Evolutionary conservation across 2,888 invertebrate species (phyloP), one percentile per base, ranked within the genome.

Genomic region (Thereva unica): DNA sequence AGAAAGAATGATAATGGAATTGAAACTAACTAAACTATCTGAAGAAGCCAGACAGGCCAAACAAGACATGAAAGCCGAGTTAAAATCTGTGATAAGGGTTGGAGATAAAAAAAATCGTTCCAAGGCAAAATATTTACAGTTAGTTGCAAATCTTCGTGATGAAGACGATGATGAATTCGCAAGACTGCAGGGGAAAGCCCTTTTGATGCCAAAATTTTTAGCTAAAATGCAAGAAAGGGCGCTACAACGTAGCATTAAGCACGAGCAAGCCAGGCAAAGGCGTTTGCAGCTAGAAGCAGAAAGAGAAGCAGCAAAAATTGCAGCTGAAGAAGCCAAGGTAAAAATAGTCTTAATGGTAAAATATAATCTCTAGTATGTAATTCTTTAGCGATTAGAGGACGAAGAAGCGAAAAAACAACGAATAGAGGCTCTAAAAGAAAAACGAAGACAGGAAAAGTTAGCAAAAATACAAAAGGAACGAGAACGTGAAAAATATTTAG

Each of bases 171-270:
- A 76, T 9, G 76, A 77, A 52, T 71, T 76, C 35, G 73, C 75
- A 5, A 71, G 75, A 2, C 68, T 81, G 1, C 78, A 78, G 64
- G 80, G 80, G 8, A 78, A 73, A 66, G 76, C 80, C 0, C 59
- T 80, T 67, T 67, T 78, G 6, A 85, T 87, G 44, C 90, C 91
- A 3, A 87, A 86, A 75, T 87, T 91, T 75, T 76, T 91, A 52
- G 84, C 86, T 76, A 84, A 88, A 76, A 89, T 91, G 89, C 89
- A 91, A 74, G 86, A 87, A 66, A 84, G 89, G 68, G 90, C 90
- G 0, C 78, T 87, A 47, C 87, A 88, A 71, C 82, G 91, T 45
- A 87, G 81, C 64, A 72, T 78, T 9, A 75, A 75, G 1, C 81
- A 81, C 67, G 78, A 80, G 64, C 75, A 80, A 75, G 76, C 82